A percentile compares a stretch with the other conserved stretches of the same genome.
These are phyloP conservation scores for Delichon dasypus DNA, from an alignment of 2,797 vertebrate genomes.

Conservation along the genomic window DNA sequence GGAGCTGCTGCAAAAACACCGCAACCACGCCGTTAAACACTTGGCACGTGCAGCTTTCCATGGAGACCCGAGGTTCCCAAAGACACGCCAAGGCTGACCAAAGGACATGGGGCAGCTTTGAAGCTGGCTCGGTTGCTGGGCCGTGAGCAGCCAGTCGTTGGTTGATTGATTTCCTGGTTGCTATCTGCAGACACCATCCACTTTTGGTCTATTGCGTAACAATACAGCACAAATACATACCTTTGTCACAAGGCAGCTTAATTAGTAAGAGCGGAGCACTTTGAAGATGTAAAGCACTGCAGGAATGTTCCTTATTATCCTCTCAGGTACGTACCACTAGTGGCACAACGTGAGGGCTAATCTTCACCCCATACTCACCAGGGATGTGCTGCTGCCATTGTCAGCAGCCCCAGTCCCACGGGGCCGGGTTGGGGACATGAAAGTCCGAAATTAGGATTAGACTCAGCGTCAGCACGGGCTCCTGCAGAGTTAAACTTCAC, in stretches of 20 bases:
- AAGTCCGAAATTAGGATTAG: not conserved
- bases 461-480: not conserved
- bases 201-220: not conserved
- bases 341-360: not conserved
- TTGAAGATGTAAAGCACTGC: not conserved
- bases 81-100: not conserved
- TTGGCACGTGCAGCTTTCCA: not conserved
- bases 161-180: not conserved
- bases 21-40: not conserved
- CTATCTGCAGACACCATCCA: not conserved
- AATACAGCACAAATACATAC: not conserved
- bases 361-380: not conserved
- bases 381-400: not conserved
- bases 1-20: not conserved
- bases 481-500: slow-evolving; percentile 32
- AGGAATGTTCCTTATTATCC: not conserved
- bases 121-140: not conserved
- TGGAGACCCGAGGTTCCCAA: not conserved
- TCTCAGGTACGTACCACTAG: not conserved
- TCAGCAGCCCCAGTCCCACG: not conserved
- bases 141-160: not conserved
- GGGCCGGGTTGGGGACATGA: not conserved
- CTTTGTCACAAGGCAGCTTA: not conserved
- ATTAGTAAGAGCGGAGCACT: not conserved
- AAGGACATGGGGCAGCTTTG: not conserved